These are phyloP conservation scores for Pogonognathellus flavescens DNA, from an alignment of 1,140 invertebrate genomes.

Conservation along the genomic window DNA sequence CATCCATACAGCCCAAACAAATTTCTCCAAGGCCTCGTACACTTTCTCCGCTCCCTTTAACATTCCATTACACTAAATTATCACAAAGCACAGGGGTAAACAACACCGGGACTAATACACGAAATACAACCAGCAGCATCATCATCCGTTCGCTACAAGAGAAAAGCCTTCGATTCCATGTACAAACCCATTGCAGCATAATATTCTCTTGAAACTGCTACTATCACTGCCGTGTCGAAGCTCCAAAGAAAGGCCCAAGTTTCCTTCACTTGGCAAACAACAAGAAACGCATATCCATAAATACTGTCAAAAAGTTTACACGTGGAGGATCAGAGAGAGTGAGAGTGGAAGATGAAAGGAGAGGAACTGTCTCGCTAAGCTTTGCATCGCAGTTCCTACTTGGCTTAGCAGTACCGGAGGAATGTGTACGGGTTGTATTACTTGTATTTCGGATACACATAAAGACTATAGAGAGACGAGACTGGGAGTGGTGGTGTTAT, in stretches of 20 bases:
- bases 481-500: not conserved
- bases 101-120: too few relatives aligned
- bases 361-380: not conserved
- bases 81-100: too few relatives aligned
- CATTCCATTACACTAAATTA: not conserved
- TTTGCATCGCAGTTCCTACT: too few relatives aligned
- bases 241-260: not conserved
- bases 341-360: not conserved
- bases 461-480: not conserved
- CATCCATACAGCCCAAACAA: not conserved
- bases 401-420: too few relatives aligned
- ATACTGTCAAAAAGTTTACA: slow-evolving; percentile 1
- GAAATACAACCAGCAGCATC: too few relatives aligned
- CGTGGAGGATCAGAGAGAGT: not conserved
- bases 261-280: slow-evolving; percentile 5
- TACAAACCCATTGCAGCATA: too few relatives aligned
- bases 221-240: too few relatives aligned
- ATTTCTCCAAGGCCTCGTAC: not conserved
- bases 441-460: too few relatives aligned
- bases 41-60: not conserved
- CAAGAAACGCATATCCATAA: slow-evolving; percentile 17
- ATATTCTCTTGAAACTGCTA: too few relatives aligned
- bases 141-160: too few relatives aligned
- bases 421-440: too few relatives aligned
- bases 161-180: too few relatives aligned